Base-by-base conservation (phyloP, 2,113 vertebrate species). In the Xyrauchen texanus region DNA sequence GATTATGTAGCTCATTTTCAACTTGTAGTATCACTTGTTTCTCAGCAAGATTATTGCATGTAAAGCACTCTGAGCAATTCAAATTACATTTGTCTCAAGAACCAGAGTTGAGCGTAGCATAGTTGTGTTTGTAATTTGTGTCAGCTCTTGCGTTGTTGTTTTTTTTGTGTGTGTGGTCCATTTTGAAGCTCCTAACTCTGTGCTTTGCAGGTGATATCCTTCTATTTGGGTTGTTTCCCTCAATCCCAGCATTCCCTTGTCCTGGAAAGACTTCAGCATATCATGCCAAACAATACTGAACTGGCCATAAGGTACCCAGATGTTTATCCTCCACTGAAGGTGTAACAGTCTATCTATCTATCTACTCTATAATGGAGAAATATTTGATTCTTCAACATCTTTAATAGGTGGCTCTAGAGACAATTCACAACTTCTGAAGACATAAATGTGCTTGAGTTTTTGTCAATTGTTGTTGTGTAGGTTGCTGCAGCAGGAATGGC, bases 191-290 rank as follows among this genome's bases (percentile, higher is more conserved):
- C 49, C 47, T 9, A 34, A 6, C 21, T 66, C n/a, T 72, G 83
- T 89, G 82, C 79, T 88, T 91, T 88, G 0, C 93, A 99, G 98
- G 96, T 99, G 78, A 93, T 98, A 86, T 87, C 91, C 83, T 94
- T 96, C 82, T 98, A 97, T 89, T 91, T 99, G 90, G 94, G 93
- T 90, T 95, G 93, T 88, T 92, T 97, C 87, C 96, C 95, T 46
- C 93, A 90, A 77, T 91, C 94, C 74, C 96, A 96, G 78, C 96
- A 96, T 92, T 95, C 95, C 82, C 92, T 92, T 86, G 91, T 95
- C 1, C 92, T 99, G 95, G 96, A 99, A 91, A 92, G 94, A 66
- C 94, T 99, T 84, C 91, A 92, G 84, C 93, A 95, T 88, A 81
- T 88, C 68, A 98, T 98, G 97, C 96, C 96, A 85, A 90, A 89